A percentile compares a stretch with the other conserved stretches of the same genome.
Conservation (phyloP, 2,113 vertebrate species). For the Anarrhichthys ocellatus region DNA sequence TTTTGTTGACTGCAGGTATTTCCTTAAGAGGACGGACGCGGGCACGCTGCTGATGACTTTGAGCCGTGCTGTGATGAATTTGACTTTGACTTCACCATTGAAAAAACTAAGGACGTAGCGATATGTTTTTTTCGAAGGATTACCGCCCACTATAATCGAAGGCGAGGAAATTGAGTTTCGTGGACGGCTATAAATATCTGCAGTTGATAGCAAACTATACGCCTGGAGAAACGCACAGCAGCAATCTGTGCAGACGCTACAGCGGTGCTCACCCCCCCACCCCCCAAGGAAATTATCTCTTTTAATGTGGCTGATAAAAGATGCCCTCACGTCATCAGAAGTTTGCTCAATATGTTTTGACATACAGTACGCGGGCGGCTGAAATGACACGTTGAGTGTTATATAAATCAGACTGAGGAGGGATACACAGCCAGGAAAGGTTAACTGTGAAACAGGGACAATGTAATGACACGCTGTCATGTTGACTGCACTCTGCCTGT, state of each 20-base stretch:
- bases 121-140: constrained; percentile 30
- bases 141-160: constrained; percentile 51
- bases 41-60: constrained; percentile 19
- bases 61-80: constrained; percentile 35
- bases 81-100: constrained; percentile 26
- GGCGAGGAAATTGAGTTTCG: constrained; percentile 41
- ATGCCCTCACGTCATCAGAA: constrained; percentile 45
- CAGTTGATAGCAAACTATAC: constrained; percentile 24
- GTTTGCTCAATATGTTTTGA: constrained; percentile 55
- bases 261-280: background rate
- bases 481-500: background rate
- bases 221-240: constrained; percentile 21
- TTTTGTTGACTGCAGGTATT: constrained; percentile 29
- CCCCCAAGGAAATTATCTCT: constrained; percentile 31
- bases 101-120: constrained; percentile 26
- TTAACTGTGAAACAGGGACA: constrained; percentile 14
- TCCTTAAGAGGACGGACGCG: background rate
- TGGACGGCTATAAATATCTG: constrained; percentile 57
- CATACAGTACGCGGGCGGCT: background rate
- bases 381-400: constrained; percentile 24
- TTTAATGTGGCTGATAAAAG: constrained; percentile 52
- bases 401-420: constrained; percentile 36
- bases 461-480: constrained; percentile 29
- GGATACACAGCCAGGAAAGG: constrained; percentile 25
- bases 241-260: constrained; percentile 43